A percentile compares a stretch with the other conserved stretches of the same genome.
Conservation (phyloP, 2,888 invertebrate species). For the Tiliacea aurago region DNA sequence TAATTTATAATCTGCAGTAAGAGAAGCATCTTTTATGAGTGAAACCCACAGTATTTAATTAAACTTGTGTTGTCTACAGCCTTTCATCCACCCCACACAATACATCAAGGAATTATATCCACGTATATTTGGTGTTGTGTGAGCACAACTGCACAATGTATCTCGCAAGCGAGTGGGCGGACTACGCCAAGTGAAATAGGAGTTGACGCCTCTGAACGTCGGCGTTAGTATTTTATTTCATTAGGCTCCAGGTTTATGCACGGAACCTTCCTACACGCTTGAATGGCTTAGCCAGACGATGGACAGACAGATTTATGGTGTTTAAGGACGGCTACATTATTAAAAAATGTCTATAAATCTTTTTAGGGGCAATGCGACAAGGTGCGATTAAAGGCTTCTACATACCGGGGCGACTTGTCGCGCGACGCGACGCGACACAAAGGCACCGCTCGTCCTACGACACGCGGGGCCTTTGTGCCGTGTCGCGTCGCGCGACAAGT, state of each 20-base stretch:
- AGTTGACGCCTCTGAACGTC: conserved; percentile 71
- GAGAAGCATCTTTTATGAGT: background rate
- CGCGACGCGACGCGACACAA: no score
- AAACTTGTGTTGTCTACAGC: conserved; percentile 4
- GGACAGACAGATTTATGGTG: conserved; percentile 15
- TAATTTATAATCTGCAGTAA: background rate
- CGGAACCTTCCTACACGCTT: conserved; percentile 48
- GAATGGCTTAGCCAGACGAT: conserved; percentile 34
- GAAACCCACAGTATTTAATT: background rate
- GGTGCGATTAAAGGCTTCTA: background rate
- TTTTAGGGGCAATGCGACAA: conserved; percentile 16
- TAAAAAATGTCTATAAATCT: conserved; percentile 6
- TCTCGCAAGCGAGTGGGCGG: conserved; percentile 68
- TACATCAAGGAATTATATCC: conserved; percentile 36
- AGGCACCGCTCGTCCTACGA: no score
- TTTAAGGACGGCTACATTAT: conserved; percentile 17
- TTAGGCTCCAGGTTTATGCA: conserved; percentile 61
- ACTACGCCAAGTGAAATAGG: conserved; percentile 72
- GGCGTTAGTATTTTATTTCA: conserved; percentile 68
- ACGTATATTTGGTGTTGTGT: conserved; percentile 30
- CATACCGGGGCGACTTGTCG: no score
- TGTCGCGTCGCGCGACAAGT: no score
- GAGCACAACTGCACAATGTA: conserved; percentile 52
- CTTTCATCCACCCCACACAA: conserved; percentile 9
- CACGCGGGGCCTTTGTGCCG: no score